Evolutionary conservation across 1,140 invertebrate genomes (phyloP).

Genomic region (Chrysoperla carnea): DNA sequence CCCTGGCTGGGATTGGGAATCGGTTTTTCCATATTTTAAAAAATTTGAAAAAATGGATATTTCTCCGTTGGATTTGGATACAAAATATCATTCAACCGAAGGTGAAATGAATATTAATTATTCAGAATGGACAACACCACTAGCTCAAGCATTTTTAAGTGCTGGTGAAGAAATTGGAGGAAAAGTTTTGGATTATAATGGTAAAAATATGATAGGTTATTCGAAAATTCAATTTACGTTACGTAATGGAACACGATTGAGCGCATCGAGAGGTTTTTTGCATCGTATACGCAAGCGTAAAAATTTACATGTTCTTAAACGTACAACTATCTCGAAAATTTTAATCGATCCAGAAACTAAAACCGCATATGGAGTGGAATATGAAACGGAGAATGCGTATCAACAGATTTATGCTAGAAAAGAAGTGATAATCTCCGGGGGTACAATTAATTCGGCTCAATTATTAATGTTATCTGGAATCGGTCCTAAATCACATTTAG

Average conservation of each 20-base stretch:
- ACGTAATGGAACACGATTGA: constrained; percentile 51
- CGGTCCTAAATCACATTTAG: constrained; percentile 51
- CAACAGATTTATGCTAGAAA: constrained; percentile 38
- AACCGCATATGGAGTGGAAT: constrained; percentile 41
- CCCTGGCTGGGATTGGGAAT: constrained; percentile 61
- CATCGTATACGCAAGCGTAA: constrained; percentile 38
- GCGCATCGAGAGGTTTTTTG: constrained; percentile 54
- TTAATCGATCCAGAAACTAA: constrained; percentile 49
- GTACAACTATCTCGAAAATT: constrained; percentile 46
- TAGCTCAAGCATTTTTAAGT: constrained; percentile 47
- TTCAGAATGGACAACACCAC: constrained; percentile 33
- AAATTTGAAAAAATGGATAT: constrained; percentile 55
- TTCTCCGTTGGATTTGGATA: constrained; percentile 26
- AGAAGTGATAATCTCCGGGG: constrained; percentile 62
- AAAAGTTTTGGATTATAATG: constrained; percentile 54
- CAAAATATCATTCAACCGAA: constrained; percentile 33
- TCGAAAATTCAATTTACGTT: constrained; percentile 45
- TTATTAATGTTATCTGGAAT: constrained; percentile 68
- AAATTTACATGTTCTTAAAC: constrained; percentile 47
- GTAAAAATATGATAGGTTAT: constrained; percentile 40
- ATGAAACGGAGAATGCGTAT: constrained; percentile 29
- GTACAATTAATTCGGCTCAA: constrained; percentile 56
- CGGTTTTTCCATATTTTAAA: constrained; percentile 67
- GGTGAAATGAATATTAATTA: constrained; percentile 40
- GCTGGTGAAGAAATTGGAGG: constrained; percentile 46